Base-by-base conservation (phyloP, 2,797 vertebrate species). In the Amblyopsis hoosieri region DNA sequence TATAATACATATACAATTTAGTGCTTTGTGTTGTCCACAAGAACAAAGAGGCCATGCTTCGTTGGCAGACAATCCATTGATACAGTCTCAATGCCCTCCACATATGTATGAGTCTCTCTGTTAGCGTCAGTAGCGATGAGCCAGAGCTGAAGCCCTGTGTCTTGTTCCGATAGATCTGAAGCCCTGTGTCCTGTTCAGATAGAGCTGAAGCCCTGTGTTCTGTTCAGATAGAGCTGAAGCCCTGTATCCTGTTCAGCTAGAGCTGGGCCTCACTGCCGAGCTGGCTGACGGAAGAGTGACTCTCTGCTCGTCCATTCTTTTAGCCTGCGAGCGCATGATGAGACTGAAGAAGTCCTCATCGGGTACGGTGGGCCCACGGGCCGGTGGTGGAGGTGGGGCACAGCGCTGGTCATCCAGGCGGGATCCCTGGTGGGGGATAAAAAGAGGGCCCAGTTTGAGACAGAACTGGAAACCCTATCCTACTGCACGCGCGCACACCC, bases 331-430 rank as follows among this genome's bases (percentile, higher is more conserved):
- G 64, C 95, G 94, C 87, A 98, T 89, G 85, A 99, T 98, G 80
- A 99, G 95, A 87, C 95, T 98, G 83, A 99, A 97, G 78, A 99
- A 99, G 87, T 99, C 97, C 81, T 99, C 98, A 19, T 99, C 97
- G 0, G 98, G 98, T 60, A 99, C 94, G 0, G 97, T 99, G 17
- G 94, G 92, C 7, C 96, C 96, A 68, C 94, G 95, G 12, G 88
- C 75, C 0, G 91, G 81, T 33, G 93, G 89, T 8, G 93, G 82
- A 6, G 97, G 97, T 19, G 95, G 95, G 14, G 97, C 94, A 57
- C 96, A 99, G 72, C 98, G 94, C 75, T 99, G 98, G 86, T 99
- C 96, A n/a, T 99, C 95, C 82, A 99, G 84, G 51, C 98, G 93
- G 29, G 96, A 97, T 1, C 96, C 94, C 97, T 99, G 52, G 29